Evolutionary conservation across 2,888 invertebrate genomes (phyloP).

Genomic region (Cephalotes varians): DNA sequence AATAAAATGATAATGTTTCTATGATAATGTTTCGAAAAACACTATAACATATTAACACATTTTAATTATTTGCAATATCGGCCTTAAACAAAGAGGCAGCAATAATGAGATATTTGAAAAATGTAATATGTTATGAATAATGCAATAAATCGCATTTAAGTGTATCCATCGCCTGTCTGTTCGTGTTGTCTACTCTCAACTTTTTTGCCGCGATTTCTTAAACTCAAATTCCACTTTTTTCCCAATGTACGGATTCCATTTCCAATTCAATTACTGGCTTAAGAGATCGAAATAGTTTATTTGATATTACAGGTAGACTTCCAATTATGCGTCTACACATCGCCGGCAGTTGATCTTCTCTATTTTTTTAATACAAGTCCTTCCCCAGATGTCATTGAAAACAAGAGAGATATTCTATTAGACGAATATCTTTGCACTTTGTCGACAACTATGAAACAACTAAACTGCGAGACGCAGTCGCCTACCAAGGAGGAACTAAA

Average conservation of each 20-base stretch:
- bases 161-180: not conserved
- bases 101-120: not conserved
- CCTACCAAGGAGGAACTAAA: not conserved
- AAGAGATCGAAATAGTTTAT: not conserved
- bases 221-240: not conserved
- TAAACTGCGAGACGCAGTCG: not conserved
- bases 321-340: not conserved
- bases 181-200: too few species aligned
- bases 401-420: not conserved
- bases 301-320: not conserved
- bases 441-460: not conserved
- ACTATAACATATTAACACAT: too few species aligned
- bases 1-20: too few species aligned
- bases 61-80: too few species aligned
- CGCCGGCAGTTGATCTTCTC: not conserved
- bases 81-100: not conserved
- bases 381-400: not conserved
- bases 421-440: not conserved
- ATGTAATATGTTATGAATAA: not conserved
- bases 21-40: too few species aligned
- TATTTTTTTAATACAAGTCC: not conserved
- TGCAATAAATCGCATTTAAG: not conserved
- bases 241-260: not conserved
- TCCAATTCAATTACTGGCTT: not conserved
- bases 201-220: too few species aligned